Conservation (phyloP, 2,113 vertebrate genomes). For the Gadus macrocephalus region DNA sequence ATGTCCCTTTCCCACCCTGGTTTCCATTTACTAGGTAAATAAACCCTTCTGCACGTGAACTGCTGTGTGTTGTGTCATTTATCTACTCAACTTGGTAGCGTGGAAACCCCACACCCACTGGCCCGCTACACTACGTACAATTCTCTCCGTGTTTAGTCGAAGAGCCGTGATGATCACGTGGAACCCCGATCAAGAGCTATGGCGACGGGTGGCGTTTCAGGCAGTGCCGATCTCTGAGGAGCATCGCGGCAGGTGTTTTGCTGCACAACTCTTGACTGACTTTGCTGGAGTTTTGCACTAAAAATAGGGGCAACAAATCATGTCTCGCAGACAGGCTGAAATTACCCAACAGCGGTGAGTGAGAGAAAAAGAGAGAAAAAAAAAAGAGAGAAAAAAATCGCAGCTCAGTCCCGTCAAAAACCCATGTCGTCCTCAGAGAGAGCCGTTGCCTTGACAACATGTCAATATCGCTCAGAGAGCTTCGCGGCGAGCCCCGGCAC, state of each 20-base stretch:
- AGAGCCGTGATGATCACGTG: constrained; percentile 36
- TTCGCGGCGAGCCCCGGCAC: constrained; percentile 63
- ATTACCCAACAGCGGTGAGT: constrained; percentile 67
- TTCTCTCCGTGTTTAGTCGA: constrained; percentile 28
- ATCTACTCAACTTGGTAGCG: too few species aligned
- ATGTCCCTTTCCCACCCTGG: too few species aligned
- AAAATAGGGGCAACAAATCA: constrained; percentile 72
- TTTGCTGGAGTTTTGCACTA: constrained; percentile 67
- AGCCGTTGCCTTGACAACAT: constrained; percentile 74
- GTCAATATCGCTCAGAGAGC: constrained; percentile 76
- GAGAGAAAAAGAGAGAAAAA: constrained; percentile 22
- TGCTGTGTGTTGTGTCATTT: too few species aligned
- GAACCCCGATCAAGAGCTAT: constrained; percentile 35
- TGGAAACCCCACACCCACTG: too few species aligned
- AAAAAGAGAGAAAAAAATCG: constrained; percentile 55
- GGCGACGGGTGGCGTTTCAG: constrained; percentile 24
- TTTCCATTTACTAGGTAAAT: too few species aligned
- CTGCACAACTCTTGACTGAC: constrained; percentile 64
- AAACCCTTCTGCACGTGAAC: too few species aligned
- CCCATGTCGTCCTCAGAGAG: constrained; percentile 70
- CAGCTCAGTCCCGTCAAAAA: constrained; percentile 70
- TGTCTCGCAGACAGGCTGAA: constrained; percentile 67
- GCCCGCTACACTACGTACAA: too few species aligned
- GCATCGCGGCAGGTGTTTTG: constrained; percentile 66
- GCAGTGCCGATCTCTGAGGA: constrained; percentile 59